Conservation (phyloP, 2,113 vertebrate genomes). For the Scomber japonicus region DNA sequence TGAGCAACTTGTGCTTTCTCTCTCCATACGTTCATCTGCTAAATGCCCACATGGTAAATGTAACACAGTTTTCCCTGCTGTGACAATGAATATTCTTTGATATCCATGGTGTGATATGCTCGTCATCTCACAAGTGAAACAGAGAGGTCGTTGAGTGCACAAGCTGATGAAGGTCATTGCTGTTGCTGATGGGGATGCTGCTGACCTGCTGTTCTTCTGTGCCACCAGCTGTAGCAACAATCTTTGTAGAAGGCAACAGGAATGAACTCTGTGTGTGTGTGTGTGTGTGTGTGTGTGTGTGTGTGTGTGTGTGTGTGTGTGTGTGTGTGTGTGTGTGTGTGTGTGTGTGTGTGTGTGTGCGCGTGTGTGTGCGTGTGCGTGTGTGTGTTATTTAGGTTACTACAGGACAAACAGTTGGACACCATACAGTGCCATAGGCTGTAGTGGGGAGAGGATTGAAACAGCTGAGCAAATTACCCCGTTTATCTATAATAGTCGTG, state of each 20-base stretch:
- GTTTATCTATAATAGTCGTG: constrained; percentile 20
- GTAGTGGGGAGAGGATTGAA: background rate
- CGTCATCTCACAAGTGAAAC: constrained; percentile 27
- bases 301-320: constrained; percentile 17
- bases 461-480: constrained; percentile 19
- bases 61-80: background rate
- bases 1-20: background rate
- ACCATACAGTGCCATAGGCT: constrained; percentile 5
- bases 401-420: constrained; percentile 38
- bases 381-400: constrained; percentile 40
- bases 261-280: constrained; percentile 2
- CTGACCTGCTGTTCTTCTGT: constrained; percentile 49
- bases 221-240: constrained; percentile 75
- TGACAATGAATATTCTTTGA: background rate
- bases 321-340: constrained; percentile 13
- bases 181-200: constrained; percentile 20
- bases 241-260: constrained; percentile 23
- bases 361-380: constrained; percentile 15
- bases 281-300: constrained; percentile 25
- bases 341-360: constrained; percentile 25
- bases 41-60: background rate
- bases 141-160: constrained; percentile 40
- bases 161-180: constrained; percentile 36
- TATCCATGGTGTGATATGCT: constrained; percentile 15
- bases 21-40: background rate